Percentiles rank a stretch among this genome's conserved stretches.
Evolutionary conservation across 2,888 invertebrate species (phyloP).

Genomic region (Morpho deidamia): DNA sequence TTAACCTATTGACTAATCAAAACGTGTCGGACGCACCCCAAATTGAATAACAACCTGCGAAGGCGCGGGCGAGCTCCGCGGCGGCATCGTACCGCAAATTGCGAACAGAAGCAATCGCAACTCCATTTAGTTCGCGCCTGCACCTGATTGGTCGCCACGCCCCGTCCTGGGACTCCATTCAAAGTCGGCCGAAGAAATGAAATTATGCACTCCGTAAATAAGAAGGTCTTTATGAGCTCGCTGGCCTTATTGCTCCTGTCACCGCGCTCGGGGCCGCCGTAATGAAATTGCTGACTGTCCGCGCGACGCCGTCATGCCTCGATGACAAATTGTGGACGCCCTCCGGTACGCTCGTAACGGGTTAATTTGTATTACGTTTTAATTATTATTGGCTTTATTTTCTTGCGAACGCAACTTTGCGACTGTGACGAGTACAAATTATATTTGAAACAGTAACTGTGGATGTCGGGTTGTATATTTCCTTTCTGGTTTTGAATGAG

Average conservation of each 20-base stretch:
- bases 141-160: conserved; percentile 71
- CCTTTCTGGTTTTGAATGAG: no score
- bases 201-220: conserved; percentile 72
- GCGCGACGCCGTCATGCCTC: conserved; percentile 15
- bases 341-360: conserved; percentile 17
- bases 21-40: conserved; percentile 65
- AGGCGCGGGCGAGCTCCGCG: conserved; percentile 40
- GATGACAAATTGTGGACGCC: conserved; percentile 22
- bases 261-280: conserved; percentile 32
- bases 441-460: no score
- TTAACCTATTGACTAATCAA: conserved; percentile 66
- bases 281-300: conserved; percentile 36
- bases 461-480: no score
- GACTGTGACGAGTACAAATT: no score
- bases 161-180: conserved; percentile 42
- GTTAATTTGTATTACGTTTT: conserved; percentile 7
- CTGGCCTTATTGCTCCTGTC: conserved; percentile 53
- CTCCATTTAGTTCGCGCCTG: conserved; percentile 65
- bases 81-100: conserved; percentile 69
- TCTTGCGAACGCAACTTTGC: no score
- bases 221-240: conserved; percentile 49
- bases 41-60: conserved; percentile 74
- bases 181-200: conserved; percentile 54
- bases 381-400: no score
- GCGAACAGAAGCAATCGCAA: conserved; percentile 52